phyloP scores from a whole-genome alignment of 2,113 vertebrate species.

The Catharus minimus region DNA sequence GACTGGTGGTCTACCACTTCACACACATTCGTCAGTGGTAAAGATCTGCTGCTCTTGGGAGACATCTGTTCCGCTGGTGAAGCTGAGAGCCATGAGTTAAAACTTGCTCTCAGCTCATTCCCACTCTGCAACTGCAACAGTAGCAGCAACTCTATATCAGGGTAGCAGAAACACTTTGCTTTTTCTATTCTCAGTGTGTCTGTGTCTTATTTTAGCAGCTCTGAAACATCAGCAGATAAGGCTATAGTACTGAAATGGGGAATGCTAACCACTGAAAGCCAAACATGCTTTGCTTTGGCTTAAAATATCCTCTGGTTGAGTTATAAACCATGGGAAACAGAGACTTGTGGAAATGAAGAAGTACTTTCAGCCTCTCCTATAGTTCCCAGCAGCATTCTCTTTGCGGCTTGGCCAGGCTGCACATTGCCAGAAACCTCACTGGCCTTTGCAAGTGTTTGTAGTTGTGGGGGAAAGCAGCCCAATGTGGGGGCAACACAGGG shows the following conservation, averaged over 20 bases:
- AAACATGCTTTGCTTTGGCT: not conserved
- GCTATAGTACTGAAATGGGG: not conserved
- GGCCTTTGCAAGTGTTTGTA: not conserved
- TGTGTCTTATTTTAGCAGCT: slow-evolving; percentile 5
- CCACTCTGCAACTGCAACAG: accelerated
- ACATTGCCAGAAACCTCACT: accelerated
- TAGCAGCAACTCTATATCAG: not conserved
- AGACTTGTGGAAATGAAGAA: not conserved
- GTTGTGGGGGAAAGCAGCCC: not conserved
- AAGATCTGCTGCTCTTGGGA: not conserved
- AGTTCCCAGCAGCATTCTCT: not conserved
- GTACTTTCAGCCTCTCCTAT: not conserved
- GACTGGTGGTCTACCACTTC: not conserved
- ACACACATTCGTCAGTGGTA: not conserved
- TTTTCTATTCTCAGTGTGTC: not conserved
- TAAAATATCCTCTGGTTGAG: not conserved
- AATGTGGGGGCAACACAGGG: accelerated
- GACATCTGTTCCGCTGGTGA: not conserved
- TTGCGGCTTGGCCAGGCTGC: accelerated
- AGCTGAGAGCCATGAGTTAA: not conserved
- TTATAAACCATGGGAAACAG: not conserved
- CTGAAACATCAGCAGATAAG: not conserved
- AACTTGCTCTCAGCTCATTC: not conserved
- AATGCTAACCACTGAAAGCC: not conserved
- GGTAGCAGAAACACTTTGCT: not conserved